Evolutionary conservation across 2,888 invertebrate species (phyloP).

Genomic region (Heliconius aoede): DNA sequence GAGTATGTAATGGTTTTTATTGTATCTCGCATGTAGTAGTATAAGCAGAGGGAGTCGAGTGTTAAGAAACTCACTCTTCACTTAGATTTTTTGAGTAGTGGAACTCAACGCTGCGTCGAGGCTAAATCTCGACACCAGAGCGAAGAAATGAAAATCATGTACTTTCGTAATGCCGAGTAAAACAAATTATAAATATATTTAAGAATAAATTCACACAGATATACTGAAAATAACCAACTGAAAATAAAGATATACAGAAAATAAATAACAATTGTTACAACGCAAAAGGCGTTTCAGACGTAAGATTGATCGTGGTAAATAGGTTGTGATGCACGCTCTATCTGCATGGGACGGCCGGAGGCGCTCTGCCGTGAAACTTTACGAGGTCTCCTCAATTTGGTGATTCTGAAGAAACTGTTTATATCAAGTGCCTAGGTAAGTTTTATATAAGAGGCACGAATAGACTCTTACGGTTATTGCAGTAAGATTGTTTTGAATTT

Average conservation of each 20-base stretch:
- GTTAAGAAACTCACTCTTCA: too few relatives aligned
- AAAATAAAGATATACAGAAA: slow-evolving; percentile 39
- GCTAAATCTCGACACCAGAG: too few relatives aligned
- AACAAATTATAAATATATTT: not conserved
- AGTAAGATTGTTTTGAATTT: not conserved
- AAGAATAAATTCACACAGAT: not conserved
- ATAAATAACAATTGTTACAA: slow-evolving; percentile 59
- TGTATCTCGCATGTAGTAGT: too few relatives aligned
- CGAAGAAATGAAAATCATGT: too few relatives aligned
- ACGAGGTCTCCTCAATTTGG: slow-evolving; percentile 53
- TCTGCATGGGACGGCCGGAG: slow-evolving; percentile 56
- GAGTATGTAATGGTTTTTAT: too few relatives aligned
- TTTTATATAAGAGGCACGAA: not conserved
- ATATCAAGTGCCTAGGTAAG: slow-evolving; percentile 24
- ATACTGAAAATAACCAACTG: slow-evolving; percentile 50
- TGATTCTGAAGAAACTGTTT: slow-evolving; percentile 30
- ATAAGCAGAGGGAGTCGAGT: too few relatives aligned
- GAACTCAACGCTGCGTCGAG: too few relatives aligned
- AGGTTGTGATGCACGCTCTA: slow-evolving; percentile 65
- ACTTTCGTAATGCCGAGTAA: not conserved
- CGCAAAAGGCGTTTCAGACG: slow-evolving; percentile 49
- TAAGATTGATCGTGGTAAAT: slow-evolving; percentile 74
- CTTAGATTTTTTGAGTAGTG: too few relatives aligned
- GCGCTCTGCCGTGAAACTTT: slow-evolving; percentile 67
- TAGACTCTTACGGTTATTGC: not conserved